Conservation (phyloP, 2,797 vertebrate species). For the Notolepis coatsorum region DNA sequence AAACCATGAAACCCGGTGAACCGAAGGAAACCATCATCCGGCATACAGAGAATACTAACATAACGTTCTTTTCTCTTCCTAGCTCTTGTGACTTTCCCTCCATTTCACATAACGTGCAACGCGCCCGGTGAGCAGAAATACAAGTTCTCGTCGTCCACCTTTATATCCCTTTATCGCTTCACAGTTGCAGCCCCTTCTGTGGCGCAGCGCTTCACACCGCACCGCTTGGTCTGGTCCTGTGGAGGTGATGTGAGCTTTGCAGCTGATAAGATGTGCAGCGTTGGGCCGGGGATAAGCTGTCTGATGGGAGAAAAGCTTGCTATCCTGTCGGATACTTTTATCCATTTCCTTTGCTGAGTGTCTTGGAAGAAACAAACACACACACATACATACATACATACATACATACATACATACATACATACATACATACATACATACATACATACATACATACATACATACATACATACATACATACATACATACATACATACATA, state of each 20-base stretch:
- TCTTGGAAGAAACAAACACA: constrained; percentile 40
- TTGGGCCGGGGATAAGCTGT: constrained; percentile 63
- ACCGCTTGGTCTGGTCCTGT: constrained; percentile 59
- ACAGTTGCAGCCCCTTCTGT: constrained; percentile 47
- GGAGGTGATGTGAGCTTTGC: constrained; percentile 57
- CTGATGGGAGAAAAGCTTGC: constrained; percentile 64
- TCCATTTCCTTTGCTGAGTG: constrained; percentile 34
- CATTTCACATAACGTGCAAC: constrained; percentile 19
- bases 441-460: constrained; percentile 18
- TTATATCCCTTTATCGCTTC: constrained; percentile 51
- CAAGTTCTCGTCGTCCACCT: constrained; percentile 19
- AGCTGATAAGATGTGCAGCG: constrained; percentile 65
- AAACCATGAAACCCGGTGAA: no score
- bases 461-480: constrained; percentile 23
- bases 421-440: constrained; percentile 1
- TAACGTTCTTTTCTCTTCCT: constrained; percentile 23
- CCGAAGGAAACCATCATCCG: no score
- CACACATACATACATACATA: constrained; percentile 21
- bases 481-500: no score
- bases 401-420: no score
- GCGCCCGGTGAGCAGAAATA: constrained; percentile 21
- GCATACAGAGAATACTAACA: not conserved
- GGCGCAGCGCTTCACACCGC: constrained; percentile 40
- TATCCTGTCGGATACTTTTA: constrained; percentile 38
- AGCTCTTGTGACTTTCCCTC: constrained; percentile 13